Percentiles rank a stretch among this genome's conserved stretches.
phyloP scores from a whole-genome alignment of 1,140 invertebrate species.

The Radopholus similis region DNA sequence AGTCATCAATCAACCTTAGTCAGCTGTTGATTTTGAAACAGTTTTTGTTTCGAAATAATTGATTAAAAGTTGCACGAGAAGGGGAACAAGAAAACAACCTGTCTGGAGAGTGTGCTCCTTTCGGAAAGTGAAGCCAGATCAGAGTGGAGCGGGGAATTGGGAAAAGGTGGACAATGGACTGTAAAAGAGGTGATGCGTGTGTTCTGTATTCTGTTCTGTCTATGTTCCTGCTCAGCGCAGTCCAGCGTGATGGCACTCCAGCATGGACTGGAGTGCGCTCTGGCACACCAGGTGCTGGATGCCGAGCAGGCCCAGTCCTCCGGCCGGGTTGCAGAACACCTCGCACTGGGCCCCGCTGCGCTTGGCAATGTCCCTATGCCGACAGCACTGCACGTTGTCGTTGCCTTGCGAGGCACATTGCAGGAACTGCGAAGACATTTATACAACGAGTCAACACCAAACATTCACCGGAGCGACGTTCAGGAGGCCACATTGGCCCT shows the following conservation, averaged over 20 bases:
- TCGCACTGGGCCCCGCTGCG: conserved; percentile 45
- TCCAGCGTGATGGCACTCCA: conserved; percentile 43
- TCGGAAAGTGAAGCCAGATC: no score
- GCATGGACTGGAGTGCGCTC: conserved; percentile 34
- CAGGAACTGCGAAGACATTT: conserved; percentile 21
- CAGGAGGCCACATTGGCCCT: conserved; percentile 41
- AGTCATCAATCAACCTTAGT: no score
- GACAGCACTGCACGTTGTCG: conserved; percentile 36
- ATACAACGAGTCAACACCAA: background rate
- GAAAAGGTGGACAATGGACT: no score
- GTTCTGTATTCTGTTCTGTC: no score
- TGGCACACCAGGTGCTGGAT: conserved; percentile 42
- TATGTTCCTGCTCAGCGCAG: conserved; percentile 2
- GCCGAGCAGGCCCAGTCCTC: conserved; percentile 34
- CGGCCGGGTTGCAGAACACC: conserved; percentile 39
- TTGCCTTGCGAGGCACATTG: conserved; percentile 43
- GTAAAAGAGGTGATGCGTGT: no score
- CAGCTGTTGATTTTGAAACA: no score
- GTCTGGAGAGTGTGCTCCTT: no score
- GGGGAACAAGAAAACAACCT: no score
- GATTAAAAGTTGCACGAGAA: no score
- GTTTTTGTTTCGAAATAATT: no score
- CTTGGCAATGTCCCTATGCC: conserved; percentile 22
- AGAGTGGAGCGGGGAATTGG: no score
- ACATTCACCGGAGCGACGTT: conserved; percentile 34